Evolutionary conservation across 2,113 vertebrate species (phyloP).

Genomic region (Copsychus sechellarum): DNA sequence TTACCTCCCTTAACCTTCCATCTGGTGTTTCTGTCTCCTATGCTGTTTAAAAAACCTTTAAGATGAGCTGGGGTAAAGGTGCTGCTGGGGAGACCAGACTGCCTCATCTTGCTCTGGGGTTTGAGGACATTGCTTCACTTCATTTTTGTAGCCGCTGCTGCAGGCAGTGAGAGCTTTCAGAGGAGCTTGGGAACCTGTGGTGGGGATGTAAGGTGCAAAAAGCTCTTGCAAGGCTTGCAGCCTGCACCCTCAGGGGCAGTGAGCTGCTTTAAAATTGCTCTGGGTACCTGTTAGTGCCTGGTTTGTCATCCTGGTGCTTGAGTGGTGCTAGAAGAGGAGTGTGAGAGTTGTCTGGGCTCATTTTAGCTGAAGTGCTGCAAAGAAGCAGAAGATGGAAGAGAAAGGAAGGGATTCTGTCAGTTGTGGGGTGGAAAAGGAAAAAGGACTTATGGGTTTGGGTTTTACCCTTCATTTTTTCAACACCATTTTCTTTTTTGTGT

Average conservation of each 20-base stretch:
- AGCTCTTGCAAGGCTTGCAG: background rate
- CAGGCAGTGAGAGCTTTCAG: background rate
- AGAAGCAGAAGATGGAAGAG: background rate
- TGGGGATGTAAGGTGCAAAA: background rate
- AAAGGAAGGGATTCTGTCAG: background rate
- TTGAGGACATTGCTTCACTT: background rate
- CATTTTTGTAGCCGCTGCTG: background rate
- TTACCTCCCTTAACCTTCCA: fast-evolving
- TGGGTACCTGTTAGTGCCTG: fast-evolving
- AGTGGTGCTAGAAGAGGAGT: background rate
- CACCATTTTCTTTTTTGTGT: background rate
- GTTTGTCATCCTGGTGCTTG: background rate
- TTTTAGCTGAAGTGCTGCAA: background rate
- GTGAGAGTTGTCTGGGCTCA: background rate
- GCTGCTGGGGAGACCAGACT: background rate
- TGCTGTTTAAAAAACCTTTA: background rate
- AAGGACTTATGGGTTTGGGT: background rate
- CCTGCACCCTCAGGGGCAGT: background rate
- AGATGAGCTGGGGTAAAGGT: background rate
- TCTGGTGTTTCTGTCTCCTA: background rate
- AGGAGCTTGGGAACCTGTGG: background rate
- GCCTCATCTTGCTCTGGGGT: background rate
- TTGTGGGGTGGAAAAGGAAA: background rate
- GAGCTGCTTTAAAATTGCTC: background rate
- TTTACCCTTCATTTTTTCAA: background rate